Evolutionary conservation across 2,113 vertebrate species (phyloP).

Genomic region (Siniperca chuatsi): DNA sequence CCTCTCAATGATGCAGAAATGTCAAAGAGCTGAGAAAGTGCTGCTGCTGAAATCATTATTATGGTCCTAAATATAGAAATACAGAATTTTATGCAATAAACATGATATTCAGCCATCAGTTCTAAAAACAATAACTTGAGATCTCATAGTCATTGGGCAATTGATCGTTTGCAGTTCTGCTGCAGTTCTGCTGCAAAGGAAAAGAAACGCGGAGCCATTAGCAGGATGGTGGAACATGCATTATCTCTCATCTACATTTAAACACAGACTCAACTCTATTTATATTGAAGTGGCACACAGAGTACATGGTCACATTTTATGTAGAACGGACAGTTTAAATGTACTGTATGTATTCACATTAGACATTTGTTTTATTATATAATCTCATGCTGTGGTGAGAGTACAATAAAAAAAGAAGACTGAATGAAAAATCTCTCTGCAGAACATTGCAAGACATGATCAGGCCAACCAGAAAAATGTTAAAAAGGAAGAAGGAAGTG

Average conservation of each 20-base stretch:
- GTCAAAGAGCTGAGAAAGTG: neutral
- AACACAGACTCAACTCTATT: slow-evolving; percentile 19
- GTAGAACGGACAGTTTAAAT: neutral
- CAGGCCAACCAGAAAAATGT: neutral
- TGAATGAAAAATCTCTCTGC: neutral
- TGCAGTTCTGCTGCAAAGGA: neutral
- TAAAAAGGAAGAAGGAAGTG: neutral
- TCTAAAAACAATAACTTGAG: neutral
- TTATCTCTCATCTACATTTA: neutral
- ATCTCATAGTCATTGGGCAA: neutral
- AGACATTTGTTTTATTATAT: slow-evolving; percentile 12
- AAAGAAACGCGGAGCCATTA: neutral
- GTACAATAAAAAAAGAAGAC: neutral
- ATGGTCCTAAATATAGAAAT: neutral
- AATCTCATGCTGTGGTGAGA: neutral
- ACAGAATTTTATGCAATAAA: neutral
- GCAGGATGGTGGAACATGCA: neutral
- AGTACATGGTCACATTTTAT: neutral
- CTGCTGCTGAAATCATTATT: neutral
- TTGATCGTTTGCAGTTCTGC: neutral
- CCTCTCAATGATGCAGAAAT: neutral
- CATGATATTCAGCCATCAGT: neutral
- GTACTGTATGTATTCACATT: neutral
- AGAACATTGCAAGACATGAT: neutral
- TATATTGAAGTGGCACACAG: neutral